These are phyloP conservation scores for Phylloscopus collybita DNA, from an alignment of 2,797 vertebrate genomes.

Conservation along the genomic window DNA sequence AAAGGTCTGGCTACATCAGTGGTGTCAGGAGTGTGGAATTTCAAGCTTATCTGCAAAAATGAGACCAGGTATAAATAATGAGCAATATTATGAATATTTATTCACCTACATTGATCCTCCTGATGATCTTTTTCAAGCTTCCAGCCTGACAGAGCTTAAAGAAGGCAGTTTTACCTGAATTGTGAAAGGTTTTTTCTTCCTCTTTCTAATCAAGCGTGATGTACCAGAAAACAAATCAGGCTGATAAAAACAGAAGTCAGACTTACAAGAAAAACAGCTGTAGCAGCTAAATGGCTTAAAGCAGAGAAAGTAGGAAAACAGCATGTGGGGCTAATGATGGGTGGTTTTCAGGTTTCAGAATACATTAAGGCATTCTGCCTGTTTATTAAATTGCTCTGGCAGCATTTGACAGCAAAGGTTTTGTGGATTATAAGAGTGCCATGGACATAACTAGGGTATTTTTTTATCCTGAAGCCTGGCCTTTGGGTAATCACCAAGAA, in stretches of 20 bases:
- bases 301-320: constrained; percentile 60
- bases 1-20: not conserved
- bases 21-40: not conserved
- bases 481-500: constrained; percentile 39
- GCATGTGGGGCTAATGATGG: constrained; percentile 64
- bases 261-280: constrained; percentile 63
- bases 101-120: constrained; percentile 46
- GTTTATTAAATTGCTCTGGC: constrained; percentile 70
- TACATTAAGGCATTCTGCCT: constrained; percentile 59
- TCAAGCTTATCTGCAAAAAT: constrained; percentile 30
- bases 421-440: constrained; percentile 45
- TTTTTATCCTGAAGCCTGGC: constrained; percentile 13
- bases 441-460: constrained; percentile 46
- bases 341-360: constrained; percentile 70
- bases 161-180: constrained; percentile 41
- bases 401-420: constrained; percentile 65
- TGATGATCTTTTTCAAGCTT: constrained; percentile 55
- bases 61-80: constrained; percentile 40
- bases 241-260: constrained; percentile 62
- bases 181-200: constrained; percentile 23
- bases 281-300: constrained; percentile 67
- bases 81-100: constrained; percentile 61
- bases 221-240: constrained; percentile 63
- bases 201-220: constrained; percentile 54
- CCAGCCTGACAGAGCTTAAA: constrained; percentile 7